A percentile compares a stretch with the other conserved stretches of the same genome.
Evolutionary conservation across 2,113 vertebrate genomes (phyloP).

Genomic region (Sander lucioperca): DNA sequence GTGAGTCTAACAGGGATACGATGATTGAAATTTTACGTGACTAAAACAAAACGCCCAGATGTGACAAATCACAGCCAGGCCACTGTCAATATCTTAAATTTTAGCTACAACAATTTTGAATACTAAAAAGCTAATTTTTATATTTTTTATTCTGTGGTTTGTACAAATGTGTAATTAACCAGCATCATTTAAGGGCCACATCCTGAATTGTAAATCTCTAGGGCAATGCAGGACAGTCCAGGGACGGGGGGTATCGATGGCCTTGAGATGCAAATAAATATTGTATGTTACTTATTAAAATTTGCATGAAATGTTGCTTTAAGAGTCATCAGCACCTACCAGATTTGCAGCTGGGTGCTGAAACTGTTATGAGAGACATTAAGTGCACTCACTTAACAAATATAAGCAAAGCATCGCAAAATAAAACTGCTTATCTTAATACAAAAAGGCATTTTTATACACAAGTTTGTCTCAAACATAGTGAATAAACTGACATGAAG

Average conservation of each 20-base stretch:
- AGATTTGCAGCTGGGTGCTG: conserved; percentile 16
- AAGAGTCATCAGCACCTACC: conserved; percentile 22
- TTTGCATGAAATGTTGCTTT: conserved; percentile 20
- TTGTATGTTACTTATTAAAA: conserved; percentile 39
- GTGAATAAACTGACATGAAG: conserved; percentile 43
- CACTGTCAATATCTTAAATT: conserved; percentile 46
- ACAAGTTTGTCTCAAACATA: conserved; percentile 53
- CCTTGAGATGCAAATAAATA: conserved; percentile 13
- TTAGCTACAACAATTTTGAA: conserved; percentile 26
- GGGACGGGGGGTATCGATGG: background rate
- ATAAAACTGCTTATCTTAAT: conserved; percentile 35
- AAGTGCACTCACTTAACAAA: conserved; percentile 37
- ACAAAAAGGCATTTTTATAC: conserved; percentile 36
- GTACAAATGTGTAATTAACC: conserved; percentile 3
- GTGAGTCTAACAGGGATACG: background rate
- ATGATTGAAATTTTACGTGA: background rate
- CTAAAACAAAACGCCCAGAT: conserved; percentile 32
- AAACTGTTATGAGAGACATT: conserved; percentile 28
- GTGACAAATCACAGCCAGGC: conserved; percentile 41
- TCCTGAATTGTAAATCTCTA: conserved; percentile 7
- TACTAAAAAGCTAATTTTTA: conserved; percentile 26
- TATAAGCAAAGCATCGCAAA: conserved; percentile 45
- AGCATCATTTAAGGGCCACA: conserved; percentile 18
- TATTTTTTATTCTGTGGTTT: conserved; percentile 1
- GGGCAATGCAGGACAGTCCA: background rate